phyloP scores from a whole-genome alignment of 2,113 vertebrate genomes.

The Micromys minutus region DNA sequence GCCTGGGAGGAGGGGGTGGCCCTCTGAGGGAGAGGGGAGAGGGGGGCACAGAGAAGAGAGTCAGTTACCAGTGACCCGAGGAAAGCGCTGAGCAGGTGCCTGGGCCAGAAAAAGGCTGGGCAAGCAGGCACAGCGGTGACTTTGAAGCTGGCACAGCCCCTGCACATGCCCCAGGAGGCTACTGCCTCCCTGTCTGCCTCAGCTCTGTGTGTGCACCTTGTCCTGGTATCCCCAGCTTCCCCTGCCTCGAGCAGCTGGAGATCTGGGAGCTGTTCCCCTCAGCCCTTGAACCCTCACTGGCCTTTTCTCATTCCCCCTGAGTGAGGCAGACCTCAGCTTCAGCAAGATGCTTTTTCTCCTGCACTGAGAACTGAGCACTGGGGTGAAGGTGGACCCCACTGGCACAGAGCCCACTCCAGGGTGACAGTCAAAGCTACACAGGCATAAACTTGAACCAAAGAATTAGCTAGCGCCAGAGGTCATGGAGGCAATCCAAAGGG shows the following conservation, averaged over 20 bases:
- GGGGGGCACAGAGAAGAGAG: neutral
- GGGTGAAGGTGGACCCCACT: neutral
- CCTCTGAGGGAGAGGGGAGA: neutral
- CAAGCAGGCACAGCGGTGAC: conserved; percentile 9
- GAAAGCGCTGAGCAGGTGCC: conserved; percentile 73
- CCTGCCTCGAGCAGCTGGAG: neutral
- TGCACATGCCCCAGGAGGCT: neutral
- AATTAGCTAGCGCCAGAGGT: neutral
- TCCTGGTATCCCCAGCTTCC: neutral
- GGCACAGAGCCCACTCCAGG: neutral
- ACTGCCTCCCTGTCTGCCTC: neutral
- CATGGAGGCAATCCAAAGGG: neutral
- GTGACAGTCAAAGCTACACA: neutral
- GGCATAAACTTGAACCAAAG: neutral
- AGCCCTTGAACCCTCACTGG: neutral
- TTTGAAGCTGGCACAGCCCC: neutral
- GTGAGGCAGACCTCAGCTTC: neutral
- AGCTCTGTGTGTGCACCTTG: accelerated
- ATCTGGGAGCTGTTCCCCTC: neutral
- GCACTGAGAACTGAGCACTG: neutral
- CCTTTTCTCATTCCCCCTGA: neutral
- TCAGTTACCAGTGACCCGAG: conserved; percentile 56
- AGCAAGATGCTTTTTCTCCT: accelerated
- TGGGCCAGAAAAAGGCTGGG: conserved; percentile 2
- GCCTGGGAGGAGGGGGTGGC: neutral